Evolutionary conservation across 2,888 invertebrate genomes (phyloP), one percentile per base, ranked within the genome.

Genomic region (Polydrusus tereticollis): DNA sequence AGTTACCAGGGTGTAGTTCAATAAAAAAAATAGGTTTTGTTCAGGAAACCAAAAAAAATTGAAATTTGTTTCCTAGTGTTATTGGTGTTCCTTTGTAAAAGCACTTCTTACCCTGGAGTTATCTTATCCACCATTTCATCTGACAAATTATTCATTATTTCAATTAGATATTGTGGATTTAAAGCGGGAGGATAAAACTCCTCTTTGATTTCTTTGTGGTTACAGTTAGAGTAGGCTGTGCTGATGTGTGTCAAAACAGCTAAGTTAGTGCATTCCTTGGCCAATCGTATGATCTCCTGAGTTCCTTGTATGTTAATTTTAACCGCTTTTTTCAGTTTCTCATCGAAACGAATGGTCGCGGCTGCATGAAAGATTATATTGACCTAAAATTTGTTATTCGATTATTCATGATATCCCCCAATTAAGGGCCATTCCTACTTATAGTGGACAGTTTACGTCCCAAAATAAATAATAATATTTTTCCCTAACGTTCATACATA

Each of bases 331-430:
- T 88, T 88, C 12, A 94, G 84, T 33, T 88, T 88, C 81, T 93
- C 93, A 80, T 93, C 91, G 81, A 93, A 93, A 73, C 89, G 87
- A 23, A 93, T 90, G 0, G 92, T 92, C 0, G 93, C 93, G 1
- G 93, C 93, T 21, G 90, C 89, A 82, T 93, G 93, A 82, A 93
- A 91, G 10, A 93, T 90, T 47, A 92, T 84, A 50, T 86, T 83
- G 45, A 92, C 58, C 69, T 72, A 33, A 29, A 69, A 69, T 3
- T 4, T 2, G 4, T 20, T 5, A 55, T 6, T 20, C 26, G 4
- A 36, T 7, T 36, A 36, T 38, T 38, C n/a, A 38, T n/a, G n/a
- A n/a, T n/a, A n/a, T n/a, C n/a, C n/a, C n/a, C n/a, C n/a, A n/a
- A n/a, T n/a, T n/a, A n/a, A n/a, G n/a, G n/a, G n/a, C n/a, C n/a